Conservation (phyloP, 2,888 invertebrate genomes). For the Halictus ligatus region DNA sequence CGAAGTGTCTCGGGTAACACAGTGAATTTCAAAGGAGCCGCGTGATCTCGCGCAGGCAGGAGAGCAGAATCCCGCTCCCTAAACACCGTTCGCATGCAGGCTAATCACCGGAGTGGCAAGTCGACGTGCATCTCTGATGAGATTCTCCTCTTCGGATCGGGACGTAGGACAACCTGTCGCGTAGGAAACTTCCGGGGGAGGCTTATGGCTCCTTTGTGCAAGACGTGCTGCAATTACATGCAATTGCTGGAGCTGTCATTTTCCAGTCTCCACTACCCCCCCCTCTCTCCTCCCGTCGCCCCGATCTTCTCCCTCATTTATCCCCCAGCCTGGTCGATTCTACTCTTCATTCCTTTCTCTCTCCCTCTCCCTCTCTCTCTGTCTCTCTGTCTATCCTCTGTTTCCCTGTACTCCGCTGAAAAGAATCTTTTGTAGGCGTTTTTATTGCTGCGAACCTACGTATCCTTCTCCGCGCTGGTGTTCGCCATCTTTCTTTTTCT, state of each 20-base stretch:
- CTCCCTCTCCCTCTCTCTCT: neutral
- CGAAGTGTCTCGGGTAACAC: conserved; percentile 5
- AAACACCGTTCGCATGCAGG: conserved; percentile 56
- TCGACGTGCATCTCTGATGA: conserved; percentile 65
- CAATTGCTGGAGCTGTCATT: conserved; percentile 68
- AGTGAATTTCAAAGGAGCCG: conserved; percentile 38
- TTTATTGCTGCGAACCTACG: conserved; percentile 68
- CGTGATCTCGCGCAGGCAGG: conserved; percentile 8
- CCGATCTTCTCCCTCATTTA: conserved; percentile 27
- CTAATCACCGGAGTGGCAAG: conserved; percentile 64
- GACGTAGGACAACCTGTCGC: conserved; percentile 65
- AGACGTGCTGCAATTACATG: conserved; percentile 68
- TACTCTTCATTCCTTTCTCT: conserved; percentile 24
- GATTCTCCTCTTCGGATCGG: conserved; percentile 58
- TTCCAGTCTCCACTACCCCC: conserved; percentile 46
- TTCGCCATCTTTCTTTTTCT: neutral
- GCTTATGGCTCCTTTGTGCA: conserved; percentile 67
- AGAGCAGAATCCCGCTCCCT: conserved; percentile 27
- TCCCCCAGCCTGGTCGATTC: conserved; percentile 16
- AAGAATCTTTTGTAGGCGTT: conserved; percentile 71
- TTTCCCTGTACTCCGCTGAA: conserved; percentile 40
- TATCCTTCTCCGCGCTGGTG: conserved; percentile 24
- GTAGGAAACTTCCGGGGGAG: conserved; percentile 58
- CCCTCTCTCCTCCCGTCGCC: conserved; percentile 11
- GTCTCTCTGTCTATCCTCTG: conserved; percentile 6